Evolutionary conservation across 2,113 vertebrate genomes (phyloP), one percentile per base, ranked within the genome.

Genomic region (Lepisosteus osseus): DNA sequence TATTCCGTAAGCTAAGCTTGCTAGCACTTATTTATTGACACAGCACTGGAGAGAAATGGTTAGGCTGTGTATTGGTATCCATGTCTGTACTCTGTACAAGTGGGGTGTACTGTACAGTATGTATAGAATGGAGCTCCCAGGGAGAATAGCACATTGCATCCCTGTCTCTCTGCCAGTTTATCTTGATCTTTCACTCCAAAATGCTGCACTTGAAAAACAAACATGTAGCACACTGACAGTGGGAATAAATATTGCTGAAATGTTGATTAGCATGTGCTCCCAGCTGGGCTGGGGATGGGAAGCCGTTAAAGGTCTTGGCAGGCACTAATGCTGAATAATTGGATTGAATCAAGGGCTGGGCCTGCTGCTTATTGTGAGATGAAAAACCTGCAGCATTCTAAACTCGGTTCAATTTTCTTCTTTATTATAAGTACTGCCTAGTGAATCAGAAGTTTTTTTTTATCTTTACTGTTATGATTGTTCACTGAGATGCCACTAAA

Each of bases 251-350:
- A 88, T 87, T 84, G 76, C 69, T 44, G 86, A 78, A 76, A 78
- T 74, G 85, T 85, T 87, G 89, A 91, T 89, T 87, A 92, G 88
- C 90, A 88, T 88, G 89, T 90, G 90, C 89, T 89, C 89, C 90
- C 89, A 90, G 90, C 90, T 89, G 88, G 88, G 87, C 77, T 80
- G 83, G 76, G 86, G 81, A 87, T 86, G 84, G 84, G 78, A 82
- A 83, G 88, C 85, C 75, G 85, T 87, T 89, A 86, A 88, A 91
- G 88, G 90, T 83, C 88, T 86, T 82, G 86, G 89, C 88, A 88
- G 86, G 86, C 90, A 89, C 91, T 88, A 88, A 89, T 90, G 88
- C 86, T 89, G 86, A 90, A 91, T 91, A 89, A 91, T 91, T 89
- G 90, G 90, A 90, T 91, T 88, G 90, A 86, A 89, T 89, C 88